Base-by-base conservation (phyloP, 2,888 invertebrate species). In the Vanessa cardui region DNA sequence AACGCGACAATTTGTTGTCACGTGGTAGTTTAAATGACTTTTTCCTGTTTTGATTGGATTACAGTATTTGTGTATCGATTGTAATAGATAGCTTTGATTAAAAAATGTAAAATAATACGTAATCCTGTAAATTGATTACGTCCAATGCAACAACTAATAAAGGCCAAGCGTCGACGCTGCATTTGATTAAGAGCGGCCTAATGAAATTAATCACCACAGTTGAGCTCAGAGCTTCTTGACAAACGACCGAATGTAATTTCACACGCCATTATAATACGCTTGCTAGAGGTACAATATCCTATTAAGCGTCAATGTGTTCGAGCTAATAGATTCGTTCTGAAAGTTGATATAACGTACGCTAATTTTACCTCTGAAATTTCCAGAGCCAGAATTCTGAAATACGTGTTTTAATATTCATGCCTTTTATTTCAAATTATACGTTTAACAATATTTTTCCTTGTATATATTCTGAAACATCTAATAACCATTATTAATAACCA, bases 221-320 rank as follows among this genome's bases (percentile, higher is more conserved):
- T 82, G 83, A 82, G 83, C 81, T 80, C 80, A 81, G 82, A 83
- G 87, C 86, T 88, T 87, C 85, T 80, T 90, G 91, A 92, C 90
- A 89, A 91, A 92, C 88, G 88, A 85, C 84, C 87, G 88, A 79
- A 82, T 92, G 91, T 89, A 89, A 91, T 92, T 89, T 92, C 90
- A 92, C 87, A 87, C 88, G 88, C 81, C 83, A 78, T 80, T 80
- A 82, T 88, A 82, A 87, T 85, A 86, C 84, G 78, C 69, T 59
- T 66, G 68, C 64, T 70, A 61, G 66, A 68, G 52, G 62, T 67
- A 69, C 66, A 68, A 64, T 64, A 69, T 68, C 64, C 70, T 68
- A 71, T 71, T 66, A 71, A 62, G 62, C 58, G 71, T 65, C 62
- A 45, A 59, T 63, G 64, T 33, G 58, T 39, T 62, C 46, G 52